phyloP scores from a whole-genome alignment of 2,888 invertebrate genomes.

The Rhimphoctona megacephalus region DNA sequence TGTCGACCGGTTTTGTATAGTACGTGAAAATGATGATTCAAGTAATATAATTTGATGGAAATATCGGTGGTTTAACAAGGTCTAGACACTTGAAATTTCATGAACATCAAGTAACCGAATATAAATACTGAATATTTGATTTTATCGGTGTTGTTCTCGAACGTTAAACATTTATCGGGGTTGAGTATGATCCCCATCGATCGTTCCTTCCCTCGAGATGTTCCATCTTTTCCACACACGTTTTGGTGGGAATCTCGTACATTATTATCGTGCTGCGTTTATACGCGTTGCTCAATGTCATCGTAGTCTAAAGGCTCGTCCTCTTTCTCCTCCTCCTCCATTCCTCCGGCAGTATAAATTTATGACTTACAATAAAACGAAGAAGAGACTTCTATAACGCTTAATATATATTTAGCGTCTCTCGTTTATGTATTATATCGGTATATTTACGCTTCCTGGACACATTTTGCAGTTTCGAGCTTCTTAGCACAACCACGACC shows the following conservation, averaged over 20 bases:
- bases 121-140: slow-evolving; percentile 9
- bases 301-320: slow-evolving; percentile 25
- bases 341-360: slow-evolving; percentile 65
- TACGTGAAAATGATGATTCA: neutral
- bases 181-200: neutral
- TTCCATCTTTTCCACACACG: neutral
- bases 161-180: slow-evolving; percentile 31
- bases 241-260: slow-evolving; percentile 10
- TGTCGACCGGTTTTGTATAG: neutral
- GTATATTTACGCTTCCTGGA: neutral
- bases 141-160: slow-evolving; percentile 50
- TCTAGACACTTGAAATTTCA: slow-evolving; percentile 53
- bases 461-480: neutral
- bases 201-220: neutral
- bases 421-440: slow-evolving; percentile 10
- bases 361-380: slow-evolving; percentile 49
- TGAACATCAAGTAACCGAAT: slow-evolving; percentile 1
- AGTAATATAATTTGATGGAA: slow-evolving; percentile 1
- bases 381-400: slow-evolving; percentile 13
- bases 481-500: slow-evolving; percentile 7
- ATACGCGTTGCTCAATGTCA: slow-evolving; percentile 10
- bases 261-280: slow-evolving; percentile 11
- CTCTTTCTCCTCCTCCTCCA: neutral
- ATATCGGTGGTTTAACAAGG: slow-evolving; percentile 40
- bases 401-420: slow-evolving; percentile 31